These are phyloP conservation scores for Hartigia nigra DNA, from an alignment of 2,888 invertebrate genomes.

Conservation along the genomic window DNA sequence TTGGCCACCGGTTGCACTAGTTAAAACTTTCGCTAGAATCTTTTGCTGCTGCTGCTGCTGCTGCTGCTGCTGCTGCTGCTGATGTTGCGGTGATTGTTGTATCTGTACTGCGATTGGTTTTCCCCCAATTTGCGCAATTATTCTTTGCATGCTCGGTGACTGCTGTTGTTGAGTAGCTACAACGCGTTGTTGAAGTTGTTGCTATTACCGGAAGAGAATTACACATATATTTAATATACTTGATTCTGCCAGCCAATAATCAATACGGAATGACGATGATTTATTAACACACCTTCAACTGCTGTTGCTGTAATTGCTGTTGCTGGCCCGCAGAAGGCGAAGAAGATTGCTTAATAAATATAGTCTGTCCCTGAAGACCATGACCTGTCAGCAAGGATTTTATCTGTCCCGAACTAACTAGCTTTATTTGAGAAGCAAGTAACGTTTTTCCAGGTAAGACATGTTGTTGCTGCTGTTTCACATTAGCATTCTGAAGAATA, in stretches of 20 bases:
- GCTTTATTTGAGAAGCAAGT: conserved; percentile 61
- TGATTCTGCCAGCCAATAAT: background rate
- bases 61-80: no score
- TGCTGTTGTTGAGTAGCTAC: conserved; percentile 61
- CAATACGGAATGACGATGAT: background rate
- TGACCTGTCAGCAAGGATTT: conserved; percentile 62
- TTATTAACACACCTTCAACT: conserved; percentile 25
- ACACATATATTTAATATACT: background rate
- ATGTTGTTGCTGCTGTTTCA: conserved; percentile 41
- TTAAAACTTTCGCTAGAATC: conserved; percentile 79
- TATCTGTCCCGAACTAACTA: conserved; percentile 62
- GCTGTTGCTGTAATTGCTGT: conserved; percentile 47
- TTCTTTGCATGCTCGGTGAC: conserved; percentile 60
- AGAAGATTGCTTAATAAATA: conserved; percentile 62
- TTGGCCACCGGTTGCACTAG: conserved; percentile 73
- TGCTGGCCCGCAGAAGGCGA: conserved; percentile 51
- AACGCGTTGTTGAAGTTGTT: conserved; percentile 56
- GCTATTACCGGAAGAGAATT: conserved; percentile 34
- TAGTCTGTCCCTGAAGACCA: conserved; percentile 62
- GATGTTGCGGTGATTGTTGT: conserved; percentile 66
- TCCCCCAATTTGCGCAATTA: conserved; percentile 63
- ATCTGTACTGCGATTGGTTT: conserved; percentile 67
- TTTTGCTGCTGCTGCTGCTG: conserved; percentile 64
- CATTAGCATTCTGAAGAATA: conserved; percentile 17
- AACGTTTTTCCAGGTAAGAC: conserved; percentile 62